Base-by-base conservation (phyloP, 2,888 invertebrate species). In the Meiosimyza platycephala region DNA sequence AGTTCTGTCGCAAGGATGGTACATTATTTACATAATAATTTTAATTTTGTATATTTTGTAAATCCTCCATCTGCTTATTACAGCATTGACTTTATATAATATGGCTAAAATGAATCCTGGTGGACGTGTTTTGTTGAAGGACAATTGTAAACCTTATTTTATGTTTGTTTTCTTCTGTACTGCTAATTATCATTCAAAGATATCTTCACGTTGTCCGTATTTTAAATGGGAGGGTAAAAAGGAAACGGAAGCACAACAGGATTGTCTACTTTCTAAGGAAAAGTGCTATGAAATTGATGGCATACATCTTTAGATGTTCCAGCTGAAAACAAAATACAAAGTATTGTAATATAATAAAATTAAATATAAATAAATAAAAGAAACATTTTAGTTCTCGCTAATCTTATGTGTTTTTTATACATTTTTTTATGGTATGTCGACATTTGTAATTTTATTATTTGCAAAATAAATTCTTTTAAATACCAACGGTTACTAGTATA, bases 201-300 rank as follows among this genome's bases (percentile, higher is more conserved):
- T 40, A 40, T 2, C 40, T 40, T 52, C 79, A 9, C 73, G 72
- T 13, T 82, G 82, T n/a, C 82, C 82, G 9, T 82, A 82, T 40
- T 84, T 80, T 62, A 77, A 76, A 1, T 82, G 82, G 82, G 73
- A 75, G 57, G 76, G 79, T 6, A 15, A 0, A 1, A 59, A n/a
- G 0, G 72, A 75, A 6, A 33, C 70, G 2, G 52, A 33, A 9
- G 66, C 40, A 5, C 64, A 64, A 16, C 33, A 75, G 6, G 18
- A n/a, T 12, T 82, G 82, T 55, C 47, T 57, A 6, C 65, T 73
- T 5, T 78, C 77, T 1, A 78, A 65, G 40, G 57, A 62, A 1
- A 79, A 78, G 59, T 82, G 82, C 50, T 82, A 82, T 67, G 72
- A 40, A 7, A 71, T 82, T 6, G 83, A 81, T 54, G 83, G 80